Base-by-base conservation (phyloP, 2,888 invertebrate species). In the Platypus cylindrus region DNA sequence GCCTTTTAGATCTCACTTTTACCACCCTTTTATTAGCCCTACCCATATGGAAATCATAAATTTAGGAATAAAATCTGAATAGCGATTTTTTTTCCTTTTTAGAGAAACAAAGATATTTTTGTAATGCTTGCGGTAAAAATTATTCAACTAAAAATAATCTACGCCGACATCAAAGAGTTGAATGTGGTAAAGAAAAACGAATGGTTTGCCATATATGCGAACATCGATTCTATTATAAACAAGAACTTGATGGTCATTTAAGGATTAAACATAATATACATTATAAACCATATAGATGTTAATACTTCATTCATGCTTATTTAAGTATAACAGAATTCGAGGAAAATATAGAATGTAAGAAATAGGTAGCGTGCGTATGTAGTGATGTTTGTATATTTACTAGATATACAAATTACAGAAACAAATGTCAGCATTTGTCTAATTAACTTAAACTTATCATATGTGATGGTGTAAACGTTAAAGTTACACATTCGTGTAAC, bases 171-270 rank as follows among this genome's bases (percentile, higher is more conserved):
- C 51, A 52, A 38, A 41, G 53, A 29, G 53, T 55, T 1, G 53
- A 54, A 34, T 54, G 54, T 31, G 54, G 54, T n/a, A 49, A 54
- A 38, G 47, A 51, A 29, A 54, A 54, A 33, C 48, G 43, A 7
- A 38, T 50, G 16, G 40, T 41, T 5, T 54, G 54, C 36, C 36
- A 38, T 23, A 25, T 50, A 9, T 54, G 54, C 28, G 40, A 45
- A 8, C 45, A 45, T 27, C 45, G 44, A 30, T 54, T 50, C 35
- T 54, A 50, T 38, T 54, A 54, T 30, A 54, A 51, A 34, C 52
- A 53, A 40, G 52, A 53, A 33, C 34, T 52, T 22, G 43, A 48
- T 2, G 41, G 41, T n/a, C 52, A 52, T 37, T 23, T 48, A 15
- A 40, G 40, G 24, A 38, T 43, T n/a, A 49, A 45, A 23, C 49